A percentile compares a stretch with the other conserved stretches of the same genome.
phyloP scores from a whole-genome alignment of 2,888 invertebrate genomes.

The Apomyelois bistriatella region DNA sequence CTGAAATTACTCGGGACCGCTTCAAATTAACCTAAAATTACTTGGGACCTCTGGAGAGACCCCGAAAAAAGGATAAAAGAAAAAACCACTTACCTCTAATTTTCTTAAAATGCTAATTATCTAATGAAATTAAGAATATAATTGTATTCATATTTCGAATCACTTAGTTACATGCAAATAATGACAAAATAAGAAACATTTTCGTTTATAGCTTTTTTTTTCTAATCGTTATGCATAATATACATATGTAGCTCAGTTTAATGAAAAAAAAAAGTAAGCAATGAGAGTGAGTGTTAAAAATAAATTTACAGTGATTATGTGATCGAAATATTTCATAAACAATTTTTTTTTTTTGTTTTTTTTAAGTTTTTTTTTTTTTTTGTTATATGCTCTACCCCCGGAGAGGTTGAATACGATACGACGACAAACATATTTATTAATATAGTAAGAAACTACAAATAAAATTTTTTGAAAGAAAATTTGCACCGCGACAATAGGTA shows the following conservation, averaged over 20 bases:
- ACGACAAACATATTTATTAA: constrained; percentile 58
- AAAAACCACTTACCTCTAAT: constrained; percentile 12
- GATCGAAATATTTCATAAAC: constrained; percentile 52
- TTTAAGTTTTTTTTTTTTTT: constrained; percentile 33
- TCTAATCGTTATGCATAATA: background rate
- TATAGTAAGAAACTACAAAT: constrained; percentile 48
- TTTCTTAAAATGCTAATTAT: constrained; percentile 6
- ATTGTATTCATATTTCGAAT: constrained; percentile 1
- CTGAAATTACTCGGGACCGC: constrained; percentile 9
- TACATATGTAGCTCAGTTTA: background rate
- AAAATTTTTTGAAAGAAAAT: constrained; percentile 47
- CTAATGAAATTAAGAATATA: background rate
- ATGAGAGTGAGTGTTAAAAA: constrained; percentile 9
- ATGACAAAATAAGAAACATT: no score
- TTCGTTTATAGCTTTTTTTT: no score
- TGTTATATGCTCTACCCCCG: constrained; percentile 63
- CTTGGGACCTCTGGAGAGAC: background rate
- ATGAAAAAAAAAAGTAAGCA: background rate
- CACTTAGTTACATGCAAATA: background rate
- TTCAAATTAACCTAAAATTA: background rate
- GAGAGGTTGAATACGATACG: constrained; percentile 57
- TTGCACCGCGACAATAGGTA: constrained; percentile 16
- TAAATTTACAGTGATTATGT: constrained; percentile 29
- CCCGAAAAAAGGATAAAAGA: background rate
- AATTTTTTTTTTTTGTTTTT: constrained; percentile 27